Evolutionary conservation across 1,140 invertebrate species (phyloP), one percentile per base, ranked within the genome.

Genomic region (Drosophila ananassae): DNA sequence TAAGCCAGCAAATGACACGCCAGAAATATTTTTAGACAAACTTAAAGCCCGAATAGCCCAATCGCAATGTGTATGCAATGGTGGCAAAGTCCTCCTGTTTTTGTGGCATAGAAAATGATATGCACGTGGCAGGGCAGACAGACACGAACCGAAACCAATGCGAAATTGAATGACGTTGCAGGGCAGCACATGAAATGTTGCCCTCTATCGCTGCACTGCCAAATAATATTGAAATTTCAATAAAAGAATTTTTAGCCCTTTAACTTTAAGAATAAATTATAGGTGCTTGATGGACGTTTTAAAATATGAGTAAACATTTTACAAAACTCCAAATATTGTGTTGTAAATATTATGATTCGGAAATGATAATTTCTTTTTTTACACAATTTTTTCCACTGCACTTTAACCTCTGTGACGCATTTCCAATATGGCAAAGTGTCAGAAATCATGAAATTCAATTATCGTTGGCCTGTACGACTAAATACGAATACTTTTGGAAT

Each of bases 381-480:
- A 8, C 0, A 21, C 2, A 8, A 2, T 62, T 64, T 64, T 25
- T 64, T n/a, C 28, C 10, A 44, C 47, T 67, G 63, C 6, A 28
- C 1, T 21, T 13, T 1, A 8, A 8, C 2, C 2, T 3, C 10
- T 6, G 9, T 44, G 52, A 3, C 71, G 39, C 61, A 47, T 62
- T 82, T 53, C 7, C 74, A 55, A 82, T 64, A 55, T 55, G 59
- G 28, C 50, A 62, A 66, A 54, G 83, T 87, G 82, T 87, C 82
- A 78, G 71, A 87, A 81, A 69, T 73, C 53, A 55, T 77, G 73
- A 89, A 89, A 89, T 89, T 89, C 79, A 89, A 83, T 89, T 89
- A 79, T 77, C 56, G 39, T 76, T 50, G 54, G 58, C 59, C 52
- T 55, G 25, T 44, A 64, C 72, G 55, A 64, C 69, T 56, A 57